Evolutionary conservation across 2,113 vertebrate genomes (phyloP), one percentile per base, ranked within the genome.

Genomic region (Dunckerocampus dactyliophorus): DNA sequence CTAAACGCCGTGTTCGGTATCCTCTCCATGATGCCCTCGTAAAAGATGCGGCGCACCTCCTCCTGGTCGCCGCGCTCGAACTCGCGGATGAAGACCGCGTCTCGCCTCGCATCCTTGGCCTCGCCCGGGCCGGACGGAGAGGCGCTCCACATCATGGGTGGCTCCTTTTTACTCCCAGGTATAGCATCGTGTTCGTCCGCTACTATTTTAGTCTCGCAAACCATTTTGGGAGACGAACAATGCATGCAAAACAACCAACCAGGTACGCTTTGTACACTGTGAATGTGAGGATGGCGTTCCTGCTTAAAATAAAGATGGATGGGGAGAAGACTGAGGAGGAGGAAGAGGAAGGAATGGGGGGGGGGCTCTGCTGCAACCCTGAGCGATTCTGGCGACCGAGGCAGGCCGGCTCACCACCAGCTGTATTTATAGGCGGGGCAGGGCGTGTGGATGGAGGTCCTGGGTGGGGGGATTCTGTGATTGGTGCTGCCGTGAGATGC

Each of bases 161-260:
- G 88, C 82, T 95, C 95, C 88, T 94, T 93, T 88, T 93, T 91
- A 85, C 88, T 89, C 89, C 92, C 94, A 45, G 92, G 89, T 88
- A 95, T 91, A 88, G 93, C 90, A 72, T 92, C 93, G 83, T 92
- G 94, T 73, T 97, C 95, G 67, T 96, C 95, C 75, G 95, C 94
- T 91, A 95, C 93, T 71, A 98, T 96, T 92, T 95, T 94, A 85
- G 94, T 95, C 92, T 97, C 95, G 91, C 95, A 98, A 92, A 96
- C 95, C 95, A 97, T 97, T 90, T 94, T 93, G 81, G 93, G 93
- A 92, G 95, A 92, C 91, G 93, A 89, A 92, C 89, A 95, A 93
- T 95, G 92, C 95, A 98, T 97, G 93, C 95, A 95, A 94, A 37
- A 43, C 11, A 43, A 43, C 39, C 39, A 43, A 14, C 4, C 39